Conservation (phyloP, 2,113 vertebrate genomes). For the Mesocricetus auratus region DNA sequence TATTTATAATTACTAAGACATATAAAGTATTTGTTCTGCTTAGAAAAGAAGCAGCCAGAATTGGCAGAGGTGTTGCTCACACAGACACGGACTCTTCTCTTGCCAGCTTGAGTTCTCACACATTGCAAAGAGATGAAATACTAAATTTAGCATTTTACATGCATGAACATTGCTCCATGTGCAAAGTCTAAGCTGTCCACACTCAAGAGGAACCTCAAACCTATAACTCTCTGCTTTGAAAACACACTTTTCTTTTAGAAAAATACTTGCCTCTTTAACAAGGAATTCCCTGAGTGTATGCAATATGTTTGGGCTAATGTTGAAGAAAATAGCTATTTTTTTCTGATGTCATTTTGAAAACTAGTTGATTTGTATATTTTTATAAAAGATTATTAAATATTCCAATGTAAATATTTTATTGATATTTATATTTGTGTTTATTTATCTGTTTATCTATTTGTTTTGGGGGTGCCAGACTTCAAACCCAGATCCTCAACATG, state of each 20-base stretch:
- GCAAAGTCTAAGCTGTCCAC: neutral
- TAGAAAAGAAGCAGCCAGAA: neutral
- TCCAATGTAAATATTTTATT: neutral
- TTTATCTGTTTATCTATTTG: neutral
- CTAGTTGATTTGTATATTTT: slow-evolving; percentile 3
- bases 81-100: neutral
- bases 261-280: slow-evolving; percentile 23
- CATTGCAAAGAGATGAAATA: slow-evolving; percentile 34
- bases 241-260: neutral
- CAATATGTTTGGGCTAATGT: neutral
- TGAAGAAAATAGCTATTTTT: slow-evolving; percentile 6
- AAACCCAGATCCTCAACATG: rapidly evolving
- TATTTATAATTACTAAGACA: neutral
- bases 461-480: neutral
- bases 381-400: slow-evolving; percentile 23
- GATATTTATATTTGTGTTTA: neutral
- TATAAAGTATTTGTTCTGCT: slow-evolving; percentile 43
- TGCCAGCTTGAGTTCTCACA: slow-evolving; percentile 55
- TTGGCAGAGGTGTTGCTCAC: slow-evolving; percentile 34
- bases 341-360: slow-evolving; percentile 14
- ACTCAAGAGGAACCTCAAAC: neutral
- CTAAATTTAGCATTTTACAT: slow-evolving; percentile 34
- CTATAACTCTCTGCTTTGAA: neutral
- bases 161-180: neutral
- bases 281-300: neutral